Percentiles rank a stretch among this genome's conserved stretches.
Conservation (phyloP, 2,888 invertebrate genomes). For the Dysmachus trigonus region DNA sequence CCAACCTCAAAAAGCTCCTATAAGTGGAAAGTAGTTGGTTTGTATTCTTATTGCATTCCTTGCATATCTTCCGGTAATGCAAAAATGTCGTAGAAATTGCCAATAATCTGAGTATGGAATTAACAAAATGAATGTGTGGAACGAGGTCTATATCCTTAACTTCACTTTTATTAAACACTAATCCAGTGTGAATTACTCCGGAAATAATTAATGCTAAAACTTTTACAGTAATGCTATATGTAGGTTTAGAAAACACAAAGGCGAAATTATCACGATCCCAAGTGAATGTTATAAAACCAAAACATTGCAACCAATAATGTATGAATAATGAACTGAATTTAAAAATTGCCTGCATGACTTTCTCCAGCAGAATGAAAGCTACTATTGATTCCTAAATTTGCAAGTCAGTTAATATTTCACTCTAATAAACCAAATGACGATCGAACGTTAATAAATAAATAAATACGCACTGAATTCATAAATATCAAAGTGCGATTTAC, state of each 20-base stretch:
- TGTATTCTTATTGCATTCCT: neutral
- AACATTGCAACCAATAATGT: neutral
- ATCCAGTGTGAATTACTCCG: neutral
- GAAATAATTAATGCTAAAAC: neutral
- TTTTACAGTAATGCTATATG: neutral
- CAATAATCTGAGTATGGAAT: neutral
- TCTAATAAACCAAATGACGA: too few species aligned
- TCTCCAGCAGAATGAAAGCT: neutral
- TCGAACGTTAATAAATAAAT: too few species aligned
- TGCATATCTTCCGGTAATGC: neutral
- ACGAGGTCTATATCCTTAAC: accelerated
- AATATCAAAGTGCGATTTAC: too few species aligned
- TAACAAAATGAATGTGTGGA: neutral
- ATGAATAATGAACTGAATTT: neutral
- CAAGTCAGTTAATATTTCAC: too few species aligned
- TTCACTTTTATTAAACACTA: neutral
- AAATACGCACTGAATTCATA: too few species aligned
- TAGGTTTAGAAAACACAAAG: neutral
- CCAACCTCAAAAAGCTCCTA: neutral
- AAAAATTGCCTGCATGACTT: neutral
- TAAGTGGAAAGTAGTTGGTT: neutral
- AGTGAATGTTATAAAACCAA: neutral
- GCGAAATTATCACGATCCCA: neutral
- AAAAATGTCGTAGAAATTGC: neutral
- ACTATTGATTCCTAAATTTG: too few species aligned